Base-by-base conservation (phyloP, 2,888 invertebrate genomes). In the Lasiommata megera region DNA sequence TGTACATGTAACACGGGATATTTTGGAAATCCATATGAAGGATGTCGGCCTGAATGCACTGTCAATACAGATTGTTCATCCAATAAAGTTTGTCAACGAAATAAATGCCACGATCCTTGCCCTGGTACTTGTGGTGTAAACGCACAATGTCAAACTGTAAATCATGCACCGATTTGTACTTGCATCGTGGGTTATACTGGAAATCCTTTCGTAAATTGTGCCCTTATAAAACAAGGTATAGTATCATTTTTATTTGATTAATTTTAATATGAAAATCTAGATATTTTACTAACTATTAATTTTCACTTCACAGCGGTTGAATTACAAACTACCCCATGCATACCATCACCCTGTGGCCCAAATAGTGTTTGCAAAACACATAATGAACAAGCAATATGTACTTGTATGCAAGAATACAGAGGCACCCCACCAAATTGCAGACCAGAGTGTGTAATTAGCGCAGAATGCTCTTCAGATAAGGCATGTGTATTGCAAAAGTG, bases 311-410 rank as follows among this genome's bases (percentile, higher is more conserved):
- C 75, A 90, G 91, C 79, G 62, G 66, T 74, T 54, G 80, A 80
- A 64, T 62, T 64, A 58, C 77, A 74, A 65, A 63, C 70, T 56
- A 74, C 94, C 71, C 96, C 96, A 1, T 96, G 96, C 73, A 82
- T 91, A 63, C 96, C 96, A 51, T 94, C 95, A 1, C 96, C 96
- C 0, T 97, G 97, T 75, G 97, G 97, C 36, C 94, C 96, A 6
- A 96, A 96, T 73, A 96, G 96, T 64, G 92, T 94, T 69, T 97
- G 97, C 73, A 93, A 93, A 68, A 94, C 94, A 77, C 77, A 93
- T 23, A 95, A 95, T 68, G 92, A 92, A 23, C 94, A 94, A 84
- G 93, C 93, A 0, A 92, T 94, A 16, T 96, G 96, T 74, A 94
- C 94, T 50, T 96, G 96, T 72, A 80, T 93, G 62, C 91, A 92